A percentile compares a stretch with the other conserved stretches of the same genome.
phyloP scores from a whole-genome alignment of 2,797 vertebrate species.

The Cyclopterus lumpus region DNA sequence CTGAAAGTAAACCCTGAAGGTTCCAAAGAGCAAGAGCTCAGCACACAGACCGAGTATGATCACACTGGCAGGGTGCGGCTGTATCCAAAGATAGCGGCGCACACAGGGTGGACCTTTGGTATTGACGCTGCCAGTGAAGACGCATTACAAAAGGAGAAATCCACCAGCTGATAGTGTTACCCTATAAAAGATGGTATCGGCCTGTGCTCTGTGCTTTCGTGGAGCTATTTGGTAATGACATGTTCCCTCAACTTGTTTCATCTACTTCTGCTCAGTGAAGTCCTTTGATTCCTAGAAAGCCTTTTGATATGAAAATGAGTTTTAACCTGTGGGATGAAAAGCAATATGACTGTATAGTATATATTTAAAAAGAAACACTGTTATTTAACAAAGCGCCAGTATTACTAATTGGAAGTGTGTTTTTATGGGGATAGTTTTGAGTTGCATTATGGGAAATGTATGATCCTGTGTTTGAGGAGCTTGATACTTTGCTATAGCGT shows the following conservation, averaged over 20 bases:
- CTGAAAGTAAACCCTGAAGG: constrained; percentile 5
- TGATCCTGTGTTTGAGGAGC: neutral
- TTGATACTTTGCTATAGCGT: neutral
- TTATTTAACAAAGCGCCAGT: neutral
- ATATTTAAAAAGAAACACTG: neutral
- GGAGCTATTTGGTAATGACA: neutral
- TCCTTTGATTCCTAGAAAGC: neutral
- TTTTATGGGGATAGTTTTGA: no score
- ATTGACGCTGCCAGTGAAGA: constrained; percentile 64
- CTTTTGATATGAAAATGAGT: neutral
- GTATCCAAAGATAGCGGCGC: constrained; percentile 46
- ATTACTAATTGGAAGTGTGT: neutral
- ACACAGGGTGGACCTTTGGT: constrained; percentile 79
- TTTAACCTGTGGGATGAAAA: neutral
- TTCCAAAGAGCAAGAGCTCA: constrained; percentile 31
- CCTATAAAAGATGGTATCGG: neutral
- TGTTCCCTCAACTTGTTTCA: neutral
- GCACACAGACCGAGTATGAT: constrained; percentile 25
- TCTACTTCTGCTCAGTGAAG: neutral
- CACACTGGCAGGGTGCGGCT: constrained; percentile 77
- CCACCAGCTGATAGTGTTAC: constrained; percentile 7
- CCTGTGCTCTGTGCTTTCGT: neutral
- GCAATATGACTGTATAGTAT: neutral
- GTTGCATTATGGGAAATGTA: constrained; percentile 1
- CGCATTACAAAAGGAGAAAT: constrained; percentile 24